A percentile compares a stretch with the other conserved stretches of the same genome.
These are phyloP conservation scores for Lynx canadensis DNA, from an alignment of 2,113 vertebrate species.

Conservation along the genomic window DNA sequence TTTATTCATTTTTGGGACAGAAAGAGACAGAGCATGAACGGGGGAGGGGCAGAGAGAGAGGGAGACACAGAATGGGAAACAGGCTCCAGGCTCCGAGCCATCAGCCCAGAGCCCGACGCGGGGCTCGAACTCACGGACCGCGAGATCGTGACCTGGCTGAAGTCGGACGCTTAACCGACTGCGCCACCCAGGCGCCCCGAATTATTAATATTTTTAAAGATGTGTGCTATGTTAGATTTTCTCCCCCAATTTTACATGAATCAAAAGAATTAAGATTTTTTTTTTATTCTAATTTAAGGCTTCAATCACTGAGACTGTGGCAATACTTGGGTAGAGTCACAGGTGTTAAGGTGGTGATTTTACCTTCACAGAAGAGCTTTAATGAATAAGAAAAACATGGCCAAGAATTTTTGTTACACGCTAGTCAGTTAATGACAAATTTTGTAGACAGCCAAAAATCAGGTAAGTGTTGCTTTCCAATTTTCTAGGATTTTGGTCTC, in stretches of 20 bases:
- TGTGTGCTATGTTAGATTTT: neutral
- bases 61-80: no score
- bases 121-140: no score
- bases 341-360: neutral
- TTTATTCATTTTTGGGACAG: no score
- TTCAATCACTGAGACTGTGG: neutral
- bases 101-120: no score
- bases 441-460: neutral
- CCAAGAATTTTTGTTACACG: neutral
- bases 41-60: no score
- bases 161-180: no score
- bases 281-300: neutral
- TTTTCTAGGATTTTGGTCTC: neutral
- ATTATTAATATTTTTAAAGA: slow-evolving; percentile 21
- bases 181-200: no score
- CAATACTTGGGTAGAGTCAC: neutral
- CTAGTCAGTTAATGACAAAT: neutral
- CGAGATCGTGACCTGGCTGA: no score
- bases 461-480: neutral
- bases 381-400: neutral
- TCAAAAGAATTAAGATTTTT: slow-evolving; percentile 1
- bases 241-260: neutral
- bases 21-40: no score
- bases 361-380: neutral
- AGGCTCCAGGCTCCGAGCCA: no score